Evolutionary conservation across 1,140 invertebrate species (phyloP), one percentile per base, ranked within the genome.

Genomic region (Drosophila nasuta): DNA sequence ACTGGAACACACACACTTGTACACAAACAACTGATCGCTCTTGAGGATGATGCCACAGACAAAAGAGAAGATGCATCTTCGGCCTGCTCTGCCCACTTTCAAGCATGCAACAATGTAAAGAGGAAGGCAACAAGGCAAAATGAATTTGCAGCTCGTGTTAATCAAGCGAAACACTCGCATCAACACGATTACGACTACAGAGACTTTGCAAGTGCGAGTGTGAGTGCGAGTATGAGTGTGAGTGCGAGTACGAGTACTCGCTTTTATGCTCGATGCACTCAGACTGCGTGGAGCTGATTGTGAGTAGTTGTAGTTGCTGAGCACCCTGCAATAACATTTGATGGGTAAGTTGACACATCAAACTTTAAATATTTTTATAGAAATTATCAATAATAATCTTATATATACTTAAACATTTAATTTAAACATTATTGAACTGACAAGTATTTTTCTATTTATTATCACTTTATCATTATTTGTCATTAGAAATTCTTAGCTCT

Each of bases 61-160:
- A 58, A 48, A 74, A 45, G n/a, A 75, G 56, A 15, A 60, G 43
- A 63, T 62, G 58, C 59, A 75, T 8, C 35, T 38, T 25, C 20
- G 73, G 41, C 28, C 62, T 41, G 41, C 43, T 65, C 43, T 69
- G 60, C 64, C 75, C 71, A 64, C 38, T 35, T 20, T 25, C 20
- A 25, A 25, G 17, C 49, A 15, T 28, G 43, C 3, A n/a, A 20
- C 66, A 56, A 54, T 68, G 35, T 43, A 57, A 33, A 60, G 41
- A 57, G 10, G 70, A 82, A 79, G 79, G 74, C 73, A 86, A 72
- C 75, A 71, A 75, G 76, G 79, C 77, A 81, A 86, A 86, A 86
- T 86, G 83, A 88, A 86, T 86, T 86, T 88, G 82, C 82, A 82
- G 79, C 72, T 87, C 80, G 82, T 87, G 79, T 81, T 82, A 86